phyloP scores from a whole-genome alignment of 2,113 vertebrate genomes.

The Poecilia latipinna region DNA sequence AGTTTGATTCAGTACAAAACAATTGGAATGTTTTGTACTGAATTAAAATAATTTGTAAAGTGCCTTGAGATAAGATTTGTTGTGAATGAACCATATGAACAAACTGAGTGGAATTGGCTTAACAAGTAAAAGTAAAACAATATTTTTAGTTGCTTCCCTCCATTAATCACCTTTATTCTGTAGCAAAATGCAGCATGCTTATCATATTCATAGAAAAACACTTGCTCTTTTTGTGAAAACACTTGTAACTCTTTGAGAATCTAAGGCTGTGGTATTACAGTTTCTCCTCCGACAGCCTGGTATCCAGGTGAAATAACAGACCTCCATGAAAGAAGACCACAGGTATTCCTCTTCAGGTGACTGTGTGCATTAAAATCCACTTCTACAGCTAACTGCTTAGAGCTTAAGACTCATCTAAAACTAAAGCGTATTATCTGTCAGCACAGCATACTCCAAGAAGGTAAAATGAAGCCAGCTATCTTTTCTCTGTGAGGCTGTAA shows the following conservation, averaged over 20 bases:
- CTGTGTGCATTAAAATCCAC: background rate
- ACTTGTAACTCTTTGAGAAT: background rate
- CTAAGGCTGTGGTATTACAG: background rate
- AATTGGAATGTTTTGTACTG: no score
- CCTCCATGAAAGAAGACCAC: background rate
- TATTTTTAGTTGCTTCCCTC: no score
- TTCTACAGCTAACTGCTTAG: background rate
- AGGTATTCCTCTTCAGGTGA: background rate
- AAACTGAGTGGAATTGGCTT: no score
- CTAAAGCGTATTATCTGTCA: slow-evolving; percentile 9
- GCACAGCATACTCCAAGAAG: slow-evolving; percentile 16
- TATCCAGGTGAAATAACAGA: background rate
- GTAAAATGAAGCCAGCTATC: slow-evolving; percentile 31
- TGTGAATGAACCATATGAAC: no score
- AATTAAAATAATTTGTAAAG: no score
- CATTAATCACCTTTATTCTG: no score
- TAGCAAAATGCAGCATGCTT: no score
- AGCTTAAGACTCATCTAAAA: background rate
- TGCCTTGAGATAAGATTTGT: no score
- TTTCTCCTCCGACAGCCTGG: background rate
- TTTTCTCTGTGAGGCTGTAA: slow-evolving; percentile 26
- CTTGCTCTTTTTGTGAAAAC: no score
- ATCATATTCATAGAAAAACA: background rate
- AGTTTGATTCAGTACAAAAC: no score
- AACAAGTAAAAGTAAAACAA: no score